Evolutionary conservation across 2,888 invertebrate genomes (phyloP), one percentile per base, ranked within the genome.

Genomic region (Melanchra persicariae): DNA sequence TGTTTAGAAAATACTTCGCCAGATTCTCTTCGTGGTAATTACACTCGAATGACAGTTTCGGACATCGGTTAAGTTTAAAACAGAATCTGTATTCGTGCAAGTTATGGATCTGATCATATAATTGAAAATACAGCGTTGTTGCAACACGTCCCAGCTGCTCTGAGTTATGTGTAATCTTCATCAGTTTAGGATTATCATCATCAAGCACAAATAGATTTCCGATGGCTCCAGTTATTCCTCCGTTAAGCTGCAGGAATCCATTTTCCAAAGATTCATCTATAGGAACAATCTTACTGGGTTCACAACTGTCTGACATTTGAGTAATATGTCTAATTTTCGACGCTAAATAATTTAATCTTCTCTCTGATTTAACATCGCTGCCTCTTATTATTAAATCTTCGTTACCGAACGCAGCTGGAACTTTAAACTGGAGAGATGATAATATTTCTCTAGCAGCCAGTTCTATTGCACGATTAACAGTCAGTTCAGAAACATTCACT

Each of bases 401-500:
- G 37, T 84, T 84, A 8, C 84, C 84, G 26, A 84, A 84, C 2
- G 67, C n/a, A 22, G 47, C 10, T 0, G 82, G 84, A 0, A 84
- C 74, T 66, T 74, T 82, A 7, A 80, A 62, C 17, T 45, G 3
- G 8, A 26, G 9, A 10, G 19, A 24, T 2, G 3, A 5, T 62
- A 83, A 51, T 22, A 69, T 72, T 30, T 49, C 47, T 60, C 9
- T 52, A 26, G 52, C 26, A 26, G 26, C 26, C 26, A 52, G 19
- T 26, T 52, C 6, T 15, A 52, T 9, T 26, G 52, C 52, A 24
- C 19, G 12, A 3, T 26, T 8, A 9, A 8, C 9, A 19, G 17
- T 26, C 24, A 8, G 17, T 24, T 1, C 26, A 7, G 51, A 26
- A 52, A 52, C 17, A 15, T 26, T 0, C 24, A 52, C 24, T 24